phyloP scores from a whole-genome alignment of 2,113 vertebrate species.

The Brachirus orientalis region DNA sequence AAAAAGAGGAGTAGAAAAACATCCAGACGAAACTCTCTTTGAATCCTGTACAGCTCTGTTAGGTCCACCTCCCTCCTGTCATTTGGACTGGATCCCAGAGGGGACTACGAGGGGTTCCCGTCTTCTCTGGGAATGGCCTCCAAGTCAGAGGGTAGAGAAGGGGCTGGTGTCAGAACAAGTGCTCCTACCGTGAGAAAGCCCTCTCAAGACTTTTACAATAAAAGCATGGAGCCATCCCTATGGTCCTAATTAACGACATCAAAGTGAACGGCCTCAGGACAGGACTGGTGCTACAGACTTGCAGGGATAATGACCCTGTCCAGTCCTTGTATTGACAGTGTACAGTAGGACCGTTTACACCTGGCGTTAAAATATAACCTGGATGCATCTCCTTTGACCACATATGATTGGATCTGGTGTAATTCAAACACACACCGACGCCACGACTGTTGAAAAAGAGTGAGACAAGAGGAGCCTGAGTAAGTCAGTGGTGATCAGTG shows the following conservation, averaged over 20 bases:
- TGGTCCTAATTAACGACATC: constrained; percentile 70
- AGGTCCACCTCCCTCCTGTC: constrained; percentile 42
- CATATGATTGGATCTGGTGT: too few relatives aligned
- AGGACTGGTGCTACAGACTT: constrained; percentile 9
- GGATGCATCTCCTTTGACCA: too few relatives aligned
- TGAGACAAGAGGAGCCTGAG: too few relatives aligned
- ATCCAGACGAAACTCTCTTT: constrained; percentile 24
- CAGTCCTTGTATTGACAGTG: too few relatives aligned
- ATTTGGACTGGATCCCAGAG: constrained; percentile 67
- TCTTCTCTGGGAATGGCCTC: constrained; percentile 56
- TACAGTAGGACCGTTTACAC: too few relatives aligned
- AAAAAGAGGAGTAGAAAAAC: constrained; percentile 21
- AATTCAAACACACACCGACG: too few relatives aligned
- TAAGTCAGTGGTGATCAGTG: too few relatives aligned
- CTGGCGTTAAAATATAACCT: too few relatives aligned
- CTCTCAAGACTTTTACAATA: constrained; percentile 50
- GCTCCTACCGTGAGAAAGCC: constrained; percentile 73
- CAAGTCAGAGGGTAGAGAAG: constrained; percentile 60
- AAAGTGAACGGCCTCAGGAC: constrained; percentile 57
- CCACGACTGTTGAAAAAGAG: too few relatives aligned
- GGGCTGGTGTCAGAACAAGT: constrained; percentile 64
- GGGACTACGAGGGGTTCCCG: constrained; percentile 53
- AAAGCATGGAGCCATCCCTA: constrained; percentile 56
- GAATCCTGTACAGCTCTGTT: constrained; percentile 39
- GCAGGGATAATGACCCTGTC: constrained; percentile 9